phyloP scores from a whole-genome alignment of 1,140 invertebrate species.

The Carcinoscorpius rotundicauda region DNA sequence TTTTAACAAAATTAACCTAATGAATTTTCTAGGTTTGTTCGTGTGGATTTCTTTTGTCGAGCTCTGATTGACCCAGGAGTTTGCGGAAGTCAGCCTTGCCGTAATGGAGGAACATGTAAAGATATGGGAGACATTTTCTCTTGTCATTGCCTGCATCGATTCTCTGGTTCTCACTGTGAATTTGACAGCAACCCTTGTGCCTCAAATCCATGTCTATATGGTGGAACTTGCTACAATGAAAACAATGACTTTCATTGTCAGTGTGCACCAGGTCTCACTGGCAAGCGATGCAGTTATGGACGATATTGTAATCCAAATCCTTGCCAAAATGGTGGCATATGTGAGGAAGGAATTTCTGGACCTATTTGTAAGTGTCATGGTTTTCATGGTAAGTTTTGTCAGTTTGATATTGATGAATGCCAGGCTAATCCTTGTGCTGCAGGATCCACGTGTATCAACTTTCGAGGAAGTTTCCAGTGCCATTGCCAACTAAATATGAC shows the following conservation, averaged over 20 bases:
- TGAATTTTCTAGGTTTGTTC: no score
- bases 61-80: conserved; percentile 67
- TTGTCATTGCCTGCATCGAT: conserved; percentile 67
- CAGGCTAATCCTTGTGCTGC: conserved; percentile 52
- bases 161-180: conserved; percentile 64
- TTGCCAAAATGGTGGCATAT: conserved; percentile 39
- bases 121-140: conserved; percentile 32
- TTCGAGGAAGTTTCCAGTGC: conserved; percentile 54
- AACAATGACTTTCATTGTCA: conserved; percentile 33
- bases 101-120: conserved; percentile 61
- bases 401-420: conserved; percentile 33
- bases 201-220: conserved; percentile 74
- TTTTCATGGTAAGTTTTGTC: conserved; percentile 29
- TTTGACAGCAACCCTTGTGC: conserved; percentile 80
- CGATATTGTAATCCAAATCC: conserved; percentile 41
- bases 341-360: conserved; percentile 35
- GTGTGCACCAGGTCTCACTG: conserved; percentile 33
- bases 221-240: conserved; percentile 49
- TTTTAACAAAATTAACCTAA: no score
- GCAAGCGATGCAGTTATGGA: conserved; percentile 63
- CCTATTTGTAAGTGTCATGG: conserved; percentile 33
- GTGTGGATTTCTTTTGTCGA: conserved; percentile 21
- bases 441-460: conserved; percentile 63
- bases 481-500: conserved; percentile 62
- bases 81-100: conserved; percentile 75